phyloP scores from a whole-genome alignment of 2,797 vertebrate species.

The Rhodeus uyekii region DNA sequence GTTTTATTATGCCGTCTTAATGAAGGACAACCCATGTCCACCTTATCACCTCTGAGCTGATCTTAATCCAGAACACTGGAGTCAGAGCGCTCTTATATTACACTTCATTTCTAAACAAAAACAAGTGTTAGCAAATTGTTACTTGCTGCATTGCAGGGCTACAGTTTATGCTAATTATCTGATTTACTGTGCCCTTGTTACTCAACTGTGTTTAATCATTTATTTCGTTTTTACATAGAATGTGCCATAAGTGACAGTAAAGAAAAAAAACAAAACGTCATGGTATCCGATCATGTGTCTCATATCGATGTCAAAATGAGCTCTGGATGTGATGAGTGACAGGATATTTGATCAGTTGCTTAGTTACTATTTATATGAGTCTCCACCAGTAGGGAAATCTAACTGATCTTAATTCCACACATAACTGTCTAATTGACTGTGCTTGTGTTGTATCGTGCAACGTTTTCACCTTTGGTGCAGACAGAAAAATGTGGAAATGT shows the following conservation, averaged over 20 bases:
- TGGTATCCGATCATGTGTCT: too few relatives aligned
- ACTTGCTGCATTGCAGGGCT: background rate
- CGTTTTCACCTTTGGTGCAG: background rate
- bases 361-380: background rate
- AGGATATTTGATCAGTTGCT: background rate
- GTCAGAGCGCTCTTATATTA: background rate
- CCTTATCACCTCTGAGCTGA: slow-evolving; percentile 1
- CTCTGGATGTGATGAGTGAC: background rate
- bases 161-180: background rate
- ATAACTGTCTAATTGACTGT: background rate
- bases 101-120: background rate
- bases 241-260: background rate
- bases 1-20: background rate
- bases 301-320: background rate
- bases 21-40: background rate
- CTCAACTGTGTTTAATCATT: background rate
- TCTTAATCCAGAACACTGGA: slow-evolving; percentile 24
- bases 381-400: background rate
- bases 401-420: background rate
- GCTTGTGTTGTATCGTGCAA: background rate
- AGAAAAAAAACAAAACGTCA: too few relatives aligned
- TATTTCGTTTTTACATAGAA: background rate
- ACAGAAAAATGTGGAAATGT: background rate
- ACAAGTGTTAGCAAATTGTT: slow-evolving; percentile 4
- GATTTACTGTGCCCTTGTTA: background rate